A percentile compares a stretch with the other conserved stretches of the same genome.
Evolutionary conservation across 2,797 vertebrate genomes (phyloP).

Genomic region (Poecilia wingei): DNA sequence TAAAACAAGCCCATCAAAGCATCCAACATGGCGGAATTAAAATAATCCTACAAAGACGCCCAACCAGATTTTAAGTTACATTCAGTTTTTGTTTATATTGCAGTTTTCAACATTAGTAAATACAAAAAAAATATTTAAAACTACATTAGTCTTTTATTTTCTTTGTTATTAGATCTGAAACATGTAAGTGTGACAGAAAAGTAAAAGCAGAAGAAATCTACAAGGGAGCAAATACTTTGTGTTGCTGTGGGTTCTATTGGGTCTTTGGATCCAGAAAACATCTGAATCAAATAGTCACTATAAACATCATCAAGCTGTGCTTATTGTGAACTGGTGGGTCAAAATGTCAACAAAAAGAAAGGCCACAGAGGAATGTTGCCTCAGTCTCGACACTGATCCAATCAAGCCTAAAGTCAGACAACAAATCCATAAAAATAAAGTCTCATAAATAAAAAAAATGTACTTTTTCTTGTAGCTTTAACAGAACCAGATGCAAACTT

Average conservation of each 20-base stretch:
- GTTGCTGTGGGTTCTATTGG: slow-evolving; percentile 13
- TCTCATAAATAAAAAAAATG: not conserved
- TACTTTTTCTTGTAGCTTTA: slow-evolving; percentile 15
- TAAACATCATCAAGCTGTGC: slow-evolving; percentile 1
- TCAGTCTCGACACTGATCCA: slow-evolving; percentile 35
- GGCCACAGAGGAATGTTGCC: slow-evolving; percentile 44
- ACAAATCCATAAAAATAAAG: slow-evolving; percentile 43
- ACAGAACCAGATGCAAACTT: slow-evolving; percentile 67
- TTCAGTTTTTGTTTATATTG: not conserved
- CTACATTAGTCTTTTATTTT: not conserved
- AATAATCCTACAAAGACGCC: not conserved
- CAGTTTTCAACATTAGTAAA: not conserved
- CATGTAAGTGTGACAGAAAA: not conserved
- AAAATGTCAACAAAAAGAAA: slow-evolving; percentile 60
- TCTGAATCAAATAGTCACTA: slow-evolving; percentile 17
- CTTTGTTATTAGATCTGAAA: not conserved
- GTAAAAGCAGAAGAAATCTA: no score
- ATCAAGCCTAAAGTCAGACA: slow-evolving; percentile 15
- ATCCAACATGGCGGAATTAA: not conserved
- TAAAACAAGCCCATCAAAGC: not conserved
- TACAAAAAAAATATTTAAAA: not conserved
- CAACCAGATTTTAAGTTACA: not conserved
- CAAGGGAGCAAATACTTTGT: slow-evolving; percentile 1
- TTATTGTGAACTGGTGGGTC: slow-evolving; percentile 17
- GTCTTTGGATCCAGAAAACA: not conserved